Evolutionary conservation across 2,113 vertebrate genomes (phyloP).

Genomic region (Channa maculata): DNA sequence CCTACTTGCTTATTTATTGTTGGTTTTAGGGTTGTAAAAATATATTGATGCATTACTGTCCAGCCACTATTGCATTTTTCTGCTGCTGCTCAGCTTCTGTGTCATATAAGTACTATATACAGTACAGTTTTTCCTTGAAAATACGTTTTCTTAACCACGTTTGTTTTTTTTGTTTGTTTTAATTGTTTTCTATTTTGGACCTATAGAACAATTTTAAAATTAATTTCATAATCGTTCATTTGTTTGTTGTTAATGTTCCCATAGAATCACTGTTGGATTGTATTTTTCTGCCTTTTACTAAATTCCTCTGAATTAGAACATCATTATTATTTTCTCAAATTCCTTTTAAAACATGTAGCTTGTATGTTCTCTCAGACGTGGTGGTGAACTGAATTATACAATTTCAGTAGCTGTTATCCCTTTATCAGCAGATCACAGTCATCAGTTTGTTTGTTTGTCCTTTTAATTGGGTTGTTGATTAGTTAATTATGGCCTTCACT

Average conservation of each 20-base stretch:
- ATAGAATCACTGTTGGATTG: not conserved
- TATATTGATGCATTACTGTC: constrained; percentile 5
- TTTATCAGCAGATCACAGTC: constrained; percentile 47
- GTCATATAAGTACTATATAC: constrained; percentile 5
- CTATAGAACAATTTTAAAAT: too few relatives aligned
- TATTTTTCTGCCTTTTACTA: not conserved
- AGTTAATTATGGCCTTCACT: constrained; percentile 62
- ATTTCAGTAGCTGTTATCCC: constrained; percentile 44
- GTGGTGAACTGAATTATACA: constrained; percentile 38
- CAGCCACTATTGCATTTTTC: constrained; percentile 29
- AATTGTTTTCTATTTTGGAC: too few relatives aligned
- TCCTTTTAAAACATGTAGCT: constrained; percentile 7
- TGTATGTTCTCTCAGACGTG: constrained; percentile 16
- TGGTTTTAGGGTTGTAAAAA: constrained; percentile 6
- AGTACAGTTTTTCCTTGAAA: constrained; percentile 28
- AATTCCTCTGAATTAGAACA: not conserved
- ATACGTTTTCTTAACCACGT: constrained; percentile 25
- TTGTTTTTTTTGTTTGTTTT: too few relatives aligned
- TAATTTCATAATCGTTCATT: too few relatives aligned
- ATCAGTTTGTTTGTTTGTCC: constrained; percentile 44
- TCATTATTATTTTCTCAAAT: not conserved
- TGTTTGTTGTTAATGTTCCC: not conserved
- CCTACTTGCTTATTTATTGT: constrained; percentile 19
- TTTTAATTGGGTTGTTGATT: constrained; percentile 74
- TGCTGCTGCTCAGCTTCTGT: constrained; percentile 6